Base-by-base conservation (phyloP, 2,888 invertebrate species). In the Dimorphilus gyrociliatus region DNA sequence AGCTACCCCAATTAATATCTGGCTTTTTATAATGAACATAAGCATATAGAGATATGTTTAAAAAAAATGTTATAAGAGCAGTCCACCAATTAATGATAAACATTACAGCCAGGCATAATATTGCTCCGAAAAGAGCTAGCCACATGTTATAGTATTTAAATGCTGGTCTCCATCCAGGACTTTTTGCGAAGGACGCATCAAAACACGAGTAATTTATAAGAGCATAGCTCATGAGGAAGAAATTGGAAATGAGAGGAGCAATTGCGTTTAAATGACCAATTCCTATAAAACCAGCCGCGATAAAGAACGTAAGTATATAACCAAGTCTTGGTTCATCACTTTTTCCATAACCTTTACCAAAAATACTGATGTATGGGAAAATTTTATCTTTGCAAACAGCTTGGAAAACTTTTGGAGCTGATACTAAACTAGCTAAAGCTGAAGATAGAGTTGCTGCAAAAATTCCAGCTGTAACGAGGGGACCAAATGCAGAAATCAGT, bases 391-490 rank as follows among this genome's bases (percentile, higher is more conserved):
- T 78, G 33, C 90, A 88, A 25, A 94, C 69, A 1, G 90, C 90
- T 64, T 66, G n/a, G 41, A 70, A 69, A 18, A 70, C 67, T 51
- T 70, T 70, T 2, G 94, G 94, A 2, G 94, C 92, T 0, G 88
- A 85, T 23, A 94, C 71, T 37, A 94, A 68, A 65, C 88, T 86
- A 1, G 92, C 94, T 23, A 94, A 68, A 1, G 92, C 90, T 0
- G 92, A 92, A 27, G 88, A 88, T 6, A 94, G 68, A 0, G 94
- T 92, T 3, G 94, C 94, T 2, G 92, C 90, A 67, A 86, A 92
- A 54, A 92, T 90, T 1, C 94, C 94, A 2, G 81, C 85, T 60
- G 85, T 84, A 51, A 90, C 88, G 15, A 94, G 68, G 0, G 85
- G 84, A 10, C 82, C 80, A 76, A 80, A 85, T 1, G 72, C 66